Base-by-base conservation (phyloP, 2,113 vertebrate genomes). In the Microcebus jonahi region DNA sequence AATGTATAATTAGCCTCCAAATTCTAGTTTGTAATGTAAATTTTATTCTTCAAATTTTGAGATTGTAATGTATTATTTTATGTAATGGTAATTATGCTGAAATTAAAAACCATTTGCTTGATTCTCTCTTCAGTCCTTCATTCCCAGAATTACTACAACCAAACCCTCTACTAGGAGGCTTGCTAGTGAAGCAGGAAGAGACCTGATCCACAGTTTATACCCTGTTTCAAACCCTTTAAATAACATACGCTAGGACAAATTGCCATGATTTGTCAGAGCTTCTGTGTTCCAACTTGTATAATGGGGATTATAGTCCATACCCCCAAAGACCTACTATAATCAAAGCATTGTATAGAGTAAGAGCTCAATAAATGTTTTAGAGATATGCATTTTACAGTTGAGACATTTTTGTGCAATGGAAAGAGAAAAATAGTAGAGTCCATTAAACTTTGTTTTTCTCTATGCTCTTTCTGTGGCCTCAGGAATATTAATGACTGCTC, bases 401-500 rank as follows among this genome's bases (percentile, higher is more conserved):
- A 97, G 57, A 9, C 45, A 95, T 57, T 92, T 94, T 18, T 5
- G 25, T 88, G 9, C 7, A 57, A 6, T 27, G 29, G 23, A 88
- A 70, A 96, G 31, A 63, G 20, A 27, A 83, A 6, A 42, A 68
- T 0, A 34, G 9, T 71, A 50, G n/a, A 85, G 36, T 76, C 39
- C 11, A 80, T 86, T 95, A 94, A 90, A 84, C 2, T 14, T 70
- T n/a, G 12, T 65, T 82, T 87, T 70, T 18, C 21, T 82, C 31
- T 14, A 31, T 55, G 27, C 21, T n/a, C 42, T 53, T 21, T 76
- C 27, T 89, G 6, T 87, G 50, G 63, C 50, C 63, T 89, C 34
- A 21, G 73, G 27, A 76, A 95, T 93, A 86, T 90, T 57, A 82
- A 73, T 94, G 92, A 80, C 55, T 27, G 11, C 68, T 29, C 50